Evolutionary conservation across 2,797 vertebrate genomes (phyloP).

Genomic region (Microctenopoma stevenorrisi): DNA sequence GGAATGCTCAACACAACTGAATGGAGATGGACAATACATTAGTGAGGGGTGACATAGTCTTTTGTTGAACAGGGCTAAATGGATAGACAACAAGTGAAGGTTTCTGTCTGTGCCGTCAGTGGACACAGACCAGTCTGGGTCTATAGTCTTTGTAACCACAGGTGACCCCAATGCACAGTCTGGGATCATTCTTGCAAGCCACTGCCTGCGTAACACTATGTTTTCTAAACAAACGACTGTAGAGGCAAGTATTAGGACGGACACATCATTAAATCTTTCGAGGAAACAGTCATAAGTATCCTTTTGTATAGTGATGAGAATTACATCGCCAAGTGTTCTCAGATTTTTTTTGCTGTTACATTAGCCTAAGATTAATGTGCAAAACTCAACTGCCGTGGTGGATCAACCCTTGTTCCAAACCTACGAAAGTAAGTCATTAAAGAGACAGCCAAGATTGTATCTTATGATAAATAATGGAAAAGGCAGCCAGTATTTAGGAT

Average conservation of each 20-base stretch:
- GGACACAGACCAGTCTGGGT: conserved; percentile 63
- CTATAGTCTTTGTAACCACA: conserved; percentile 69
- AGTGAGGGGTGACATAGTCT: conserved; percentile 72
- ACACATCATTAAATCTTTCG: conserved; percentile 44
- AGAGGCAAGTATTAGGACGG: conserved; percentile 64
- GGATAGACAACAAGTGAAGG: conserved; percentile 64
- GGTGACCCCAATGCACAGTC: conserved; percentile 76
- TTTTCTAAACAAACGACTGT: conserved; percentile 61
- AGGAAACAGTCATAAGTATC: conserved; percentile 15
- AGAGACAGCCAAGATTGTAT: not conserved
- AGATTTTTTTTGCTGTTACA: conserved; percentile 8
- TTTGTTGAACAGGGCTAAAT: conserved; percentile 73
- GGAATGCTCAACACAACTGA: conserved; percentile 68
- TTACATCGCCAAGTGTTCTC: conserved; percentile 19
- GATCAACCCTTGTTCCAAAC: not conserved
- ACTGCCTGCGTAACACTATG: conserved; percentile 57
- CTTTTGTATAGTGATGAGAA: conserved; percentile 39
- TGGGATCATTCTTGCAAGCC: conserved; percentile 73
- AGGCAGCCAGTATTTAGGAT: not conserved
- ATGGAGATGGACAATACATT: conserved; percentile 72
- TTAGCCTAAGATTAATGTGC: not conserved
- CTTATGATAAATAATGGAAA: not conserved
- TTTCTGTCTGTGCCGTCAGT: conserved; percentile 62
- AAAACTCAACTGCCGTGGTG: not conserved
- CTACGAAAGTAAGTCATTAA: not conserved